Evolutionary conservation across 2,113 vertebrate genomes (phyloP).

Genomic region (Chloebia gouldiae): DNA sequence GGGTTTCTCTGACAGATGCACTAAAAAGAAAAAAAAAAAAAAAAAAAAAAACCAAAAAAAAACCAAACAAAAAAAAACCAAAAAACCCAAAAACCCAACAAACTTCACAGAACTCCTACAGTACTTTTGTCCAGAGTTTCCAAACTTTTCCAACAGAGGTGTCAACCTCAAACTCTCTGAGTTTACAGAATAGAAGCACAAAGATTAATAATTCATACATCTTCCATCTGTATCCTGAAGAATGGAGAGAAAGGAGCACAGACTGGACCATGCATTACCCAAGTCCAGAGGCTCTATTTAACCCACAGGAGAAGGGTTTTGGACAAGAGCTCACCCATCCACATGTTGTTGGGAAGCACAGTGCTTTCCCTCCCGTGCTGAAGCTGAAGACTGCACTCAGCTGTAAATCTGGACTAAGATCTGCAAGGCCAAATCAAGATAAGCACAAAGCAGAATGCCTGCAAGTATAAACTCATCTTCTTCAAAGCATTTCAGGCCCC

Average conservation of each 20-base stretch:
- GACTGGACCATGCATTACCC: neutral
- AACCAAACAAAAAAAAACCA: no score
- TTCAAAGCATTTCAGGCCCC: constrained; percentile 62
- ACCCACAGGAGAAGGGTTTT: neutral
- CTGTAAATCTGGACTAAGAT: constrained; percentile 58
- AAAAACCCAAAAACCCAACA: no score
- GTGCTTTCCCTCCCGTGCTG: neutral
- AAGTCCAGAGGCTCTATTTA: neutral
- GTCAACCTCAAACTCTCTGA: neutral
- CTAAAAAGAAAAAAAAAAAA: neutral
- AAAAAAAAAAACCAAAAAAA: no score
- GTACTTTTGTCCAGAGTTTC: neutral
- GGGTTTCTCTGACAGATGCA: neutral
- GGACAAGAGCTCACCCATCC: neutral
- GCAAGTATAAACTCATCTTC: constrained; percentile 61
- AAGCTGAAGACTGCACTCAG: neutral
- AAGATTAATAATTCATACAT: constrained; percentile 13
- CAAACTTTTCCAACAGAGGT: neutral
- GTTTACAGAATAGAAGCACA: neutral
- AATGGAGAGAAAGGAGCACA: neutral
- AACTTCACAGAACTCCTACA: neutral
- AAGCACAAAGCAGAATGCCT: constrained; percentile 49
- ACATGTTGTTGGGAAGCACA: neutral
- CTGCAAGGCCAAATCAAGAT: constrained; percentile 61
- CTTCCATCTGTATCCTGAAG: neutral